These are phyloP conservation scores for Salminus brasiliensis DNA, from an alignment of 2,113 vertebrate species.

Conservation along the genomic window DNA sequence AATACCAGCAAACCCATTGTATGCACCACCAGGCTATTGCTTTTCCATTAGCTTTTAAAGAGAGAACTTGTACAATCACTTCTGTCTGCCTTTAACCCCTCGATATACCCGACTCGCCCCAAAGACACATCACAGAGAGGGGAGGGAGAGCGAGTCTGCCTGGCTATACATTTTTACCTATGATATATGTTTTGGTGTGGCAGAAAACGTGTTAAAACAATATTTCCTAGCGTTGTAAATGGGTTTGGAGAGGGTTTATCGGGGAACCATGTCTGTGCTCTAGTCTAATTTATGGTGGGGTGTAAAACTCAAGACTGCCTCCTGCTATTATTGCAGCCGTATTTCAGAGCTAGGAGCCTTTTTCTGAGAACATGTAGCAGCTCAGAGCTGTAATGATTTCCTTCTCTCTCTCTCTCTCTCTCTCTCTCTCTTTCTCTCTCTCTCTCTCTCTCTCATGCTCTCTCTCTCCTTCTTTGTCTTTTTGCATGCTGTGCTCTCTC, in stretches of 20 bases:
- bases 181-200: constrained; percentile 59
- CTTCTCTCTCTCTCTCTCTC: constrained; percentile 47
- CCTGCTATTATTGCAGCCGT: constrained; percentile 73
- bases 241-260: constrained; percentile 59
- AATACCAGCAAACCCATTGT: constrained; percentile 12
- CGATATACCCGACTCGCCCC: constrained; percentile 63
- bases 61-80: too few relatives aligned
- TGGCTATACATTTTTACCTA: constrained; percentile 16
- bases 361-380: constrained; percentile 64
- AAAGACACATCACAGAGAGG: constrained; percentile 58
- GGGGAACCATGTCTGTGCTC: constrained; percentile 49
- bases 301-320: constrained; percentile 66
- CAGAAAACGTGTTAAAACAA: constrained; percentile 69
- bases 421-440: constrained; percentile 28
- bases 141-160: not conserved
- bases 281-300: constrained; percentile 66
- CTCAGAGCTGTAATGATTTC: constrained; percentile 55
- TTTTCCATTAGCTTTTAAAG: too few relatives aligned
- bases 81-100: constrained; percentile 58
- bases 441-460: constrained; percentile 42
- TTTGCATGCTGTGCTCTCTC: constrained; percentile 34
- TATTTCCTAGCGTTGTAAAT: constrained; percentile 59
- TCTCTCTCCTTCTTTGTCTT: constrained; percentile 32
- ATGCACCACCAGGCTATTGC: too few relatives aligned
- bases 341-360: constrained; percentile 68